A percentile compares a stretch with the other conserved stretches of the same genome.
phyloP scores from a whole-genome alignment of 1,140 invertebrate genomes.

The Spodoptera litura region DNA sequence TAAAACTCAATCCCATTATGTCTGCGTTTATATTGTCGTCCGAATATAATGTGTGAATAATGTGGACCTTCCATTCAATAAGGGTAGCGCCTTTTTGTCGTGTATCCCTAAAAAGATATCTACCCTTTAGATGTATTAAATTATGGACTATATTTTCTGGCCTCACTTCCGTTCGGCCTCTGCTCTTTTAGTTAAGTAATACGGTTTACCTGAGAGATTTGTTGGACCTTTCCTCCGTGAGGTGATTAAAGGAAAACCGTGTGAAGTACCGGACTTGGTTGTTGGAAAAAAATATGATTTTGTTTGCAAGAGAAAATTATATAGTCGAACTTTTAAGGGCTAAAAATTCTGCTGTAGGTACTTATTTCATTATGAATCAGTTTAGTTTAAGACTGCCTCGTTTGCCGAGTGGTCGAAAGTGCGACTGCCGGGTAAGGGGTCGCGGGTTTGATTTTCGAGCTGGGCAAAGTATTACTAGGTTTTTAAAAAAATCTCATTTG shows the following conservation, averaged over 20 bases:
- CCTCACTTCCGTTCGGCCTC: constrained; percentile 59
- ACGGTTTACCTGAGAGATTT: constrained; percentile 60
- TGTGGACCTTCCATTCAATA: constrained; percentile 73
- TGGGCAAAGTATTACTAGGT: too few species aligned
- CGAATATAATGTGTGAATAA: constrained; percentile 79
- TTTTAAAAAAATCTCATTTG: too few species aligned
- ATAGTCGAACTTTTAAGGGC: background rate
- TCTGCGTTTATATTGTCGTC: constrained; percentile 55
- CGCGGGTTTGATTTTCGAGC: too few species aligned
- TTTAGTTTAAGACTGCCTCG: too few species aligned
- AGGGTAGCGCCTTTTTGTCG: constrained; percentile 68
- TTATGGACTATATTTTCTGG: constrained; percentile 75
- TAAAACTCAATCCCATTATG: constrained; percentile 64
- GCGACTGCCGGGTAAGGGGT: too few species aligned
- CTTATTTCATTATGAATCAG: too few species aligned
- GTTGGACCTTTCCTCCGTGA: constrained; percentile 51
- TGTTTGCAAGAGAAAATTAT: constrained; percentile 15
- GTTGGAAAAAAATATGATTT: constrained; percentile 34
- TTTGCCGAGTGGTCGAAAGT: too few species aligned
- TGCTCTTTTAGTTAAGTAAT: constrained; percentile 60
- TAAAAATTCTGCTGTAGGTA: background rate
- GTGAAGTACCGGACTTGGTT: constrained; percentile 23
- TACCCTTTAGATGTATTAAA: constrained; percentile 77
- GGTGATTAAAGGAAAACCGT: constrained; percentile 40
- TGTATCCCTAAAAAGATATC: constrained; percentile 74